phyloP scores from a whole-genome alignment of 1,140 invertebrate species.

The Phortica variegata region DNA sequence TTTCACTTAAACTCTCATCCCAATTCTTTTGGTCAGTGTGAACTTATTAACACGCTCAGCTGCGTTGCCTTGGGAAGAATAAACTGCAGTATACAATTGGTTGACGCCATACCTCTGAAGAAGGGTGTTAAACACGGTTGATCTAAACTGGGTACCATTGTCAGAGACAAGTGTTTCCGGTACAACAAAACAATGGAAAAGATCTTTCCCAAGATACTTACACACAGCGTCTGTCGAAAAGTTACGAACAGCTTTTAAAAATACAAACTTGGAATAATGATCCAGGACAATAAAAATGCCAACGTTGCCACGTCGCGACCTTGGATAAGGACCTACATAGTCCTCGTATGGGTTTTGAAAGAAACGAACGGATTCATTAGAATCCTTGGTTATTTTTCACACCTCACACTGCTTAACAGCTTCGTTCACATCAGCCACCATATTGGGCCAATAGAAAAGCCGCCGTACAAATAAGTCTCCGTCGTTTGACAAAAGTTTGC shows the following conservation, averaged over 20 bases:
- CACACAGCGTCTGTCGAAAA: background rate
- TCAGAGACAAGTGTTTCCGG: constrained; percentile 7
- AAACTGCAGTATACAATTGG: background rate
- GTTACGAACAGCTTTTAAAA: constrained; percentile 4
- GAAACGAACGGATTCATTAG: background rate
- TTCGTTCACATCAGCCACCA: background rate
- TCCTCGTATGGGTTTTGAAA: constrained; percentile 6
- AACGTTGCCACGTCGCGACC: constrained; percentile 1
- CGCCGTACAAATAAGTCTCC: too few relatives aligned
- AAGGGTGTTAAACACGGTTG: constrained; percentile 1
- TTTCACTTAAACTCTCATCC: too few relatives aligned
- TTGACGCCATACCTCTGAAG: background rate
- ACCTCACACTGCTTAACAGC: constrained; percentile 2
- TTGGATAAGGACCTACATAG: constrained; percentile 5
- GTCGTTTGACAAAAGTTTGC: too few relatives aligned
- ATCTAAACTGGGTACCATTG: too few relatives aligned
- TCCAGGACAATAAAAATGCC: constrained; percentile 7
- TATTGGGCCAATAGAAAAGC: constrained; percentile 6
- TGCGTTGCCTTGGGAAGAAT: constrained; percentile 8
- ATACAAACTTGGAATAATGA: constrained; percentile 8
- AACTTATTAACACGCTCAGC: constrained; percentile 4
- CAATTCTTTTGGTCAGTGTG: too few relatives aligned
- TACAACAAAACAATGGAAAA: too few relatives aligned
- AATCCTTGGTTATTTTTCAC: too few relatives aligned
- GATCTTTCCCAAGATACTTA: constrained; percentile 3